Evolutionary conservation across 2,888 invertebrate species (phyloP).

Genomic region (Xestia ashworthii): DNA sequence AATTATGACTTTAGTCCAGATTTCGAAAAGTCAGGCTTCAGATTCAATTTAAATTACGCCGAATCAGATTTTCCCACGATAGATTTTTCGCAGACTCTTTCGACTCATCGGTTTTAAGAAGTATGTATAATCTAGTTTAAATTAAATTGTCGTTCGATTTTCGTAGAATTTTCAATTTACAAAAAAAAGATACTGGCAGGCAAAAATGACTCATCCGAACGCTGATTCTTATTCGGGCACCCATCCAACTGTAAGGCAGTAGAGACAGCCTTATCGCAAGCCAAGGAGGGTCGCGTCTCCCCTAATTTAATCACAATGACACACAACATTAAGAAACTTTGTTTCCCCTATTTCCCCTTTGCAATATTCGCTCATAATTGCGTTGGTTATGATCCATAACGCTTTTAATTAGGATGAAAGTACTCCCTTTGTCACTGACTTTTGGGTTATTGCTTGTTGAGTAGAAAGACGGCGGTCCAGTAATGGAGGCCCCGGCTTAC

Average conservation of each 20-base stretch:
- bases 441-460: background rate
- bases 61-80: background rate
- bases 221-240: conserved; percentile 20
- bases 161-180: background rate
- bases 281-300: conserved; percentile 27
- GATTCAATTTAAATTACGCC: conserved; percentile 35
- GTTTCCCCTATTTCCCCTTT: conserved; percentile 22
- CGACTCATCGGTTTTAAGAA: conserved; percentile 18
- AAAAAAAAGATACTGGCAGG: background rate
- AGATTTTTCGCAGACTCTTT: background rate
- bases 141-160: conserved; percentile 11
- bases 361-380: conserved; percentile 30
- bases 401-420: conserved; percentile 37
- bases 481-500: no score
- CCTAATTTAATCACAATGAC: conserved; percentile 57
- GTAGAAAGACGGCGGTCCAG: no score
- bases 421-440: conserved; percentile 11
- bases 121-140: background rate
- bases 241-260: conserved; percentile 34
- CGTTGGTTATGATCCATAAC: conserved; percentile 44
- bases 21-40: background rate
- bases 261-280: conserved; percentile 27
- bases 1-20: background rate
- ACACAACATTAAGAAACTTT: conserved; percentile 52
- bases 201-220: background rate